Evolutionary conservation across 2,113 vertebrate species (phyloP).

Genomic region (Brachyistius frenatus): DNA sequence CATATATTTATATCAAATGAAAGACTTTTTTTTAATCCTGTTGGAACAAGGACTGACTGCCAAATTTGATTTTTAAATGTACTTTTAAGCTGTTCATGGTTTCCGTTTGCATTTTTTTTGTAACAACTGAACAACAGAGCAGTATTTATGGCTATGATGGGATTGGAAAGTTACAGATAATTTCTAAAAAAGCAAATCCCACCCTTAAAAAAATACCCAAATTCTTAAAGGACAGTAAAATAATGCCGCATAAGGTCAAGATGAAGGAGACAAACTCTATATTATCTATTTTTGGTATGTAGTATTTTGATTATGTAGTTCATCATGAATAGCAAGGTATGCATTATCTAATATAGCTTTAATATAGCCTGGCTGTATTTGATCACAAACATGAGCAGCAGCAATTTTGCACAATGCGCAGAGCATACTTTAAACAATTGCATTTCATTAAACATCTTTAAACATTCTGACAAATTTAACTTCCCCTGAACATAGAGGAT

Average conservation of each 20-base stretch:
- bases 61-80: slow-evolving; percentile 82
- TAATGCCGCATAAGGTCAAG: slow-evolving; percentile 50
- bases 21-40: slow-evolving; percentile 82
- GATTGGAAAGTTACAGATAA: slow-evolving; percentile 78
- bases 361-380: background rate
- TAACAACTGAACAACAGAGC: slow-evolving; percentile 76
- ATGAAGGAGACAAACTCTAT: slow-evolving; percentile 1
- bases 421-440: slow-evolving; percentile 63
- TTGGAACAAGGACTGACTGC: slow-evolving; percentile 80
- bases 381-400: slow-evolving; percentile 8
- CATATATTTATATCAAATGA: slow-evolving; percentile 84
- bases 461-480: slow-evolving; percentile 82
- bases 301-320: slow-evolving; percentile 21
- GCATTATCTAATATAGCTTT: slow-evolving; percentile 7
- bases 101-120: slow-evolving; percentile 70
- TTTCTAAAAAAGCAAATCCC: slow-evolving; percentile 66
- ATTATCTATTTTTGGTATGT: slow-evolving; percentile 21
- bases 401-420: slow-evolving; percentile 33
- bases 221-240: slow-evolving; percentile 47
- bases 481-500: slow-evolving; percentile 79
- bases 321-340: slow-evolving; percentile 21
- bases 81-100: slow-evolving; percentile 81
- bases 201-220: slow-evolving; percentile 40
- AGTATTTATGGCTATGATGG: slow-evolving; percentile 74
- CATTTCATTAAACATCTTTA: slow-evolving; percentile 75